Conservation (phyloP, 2,797 vertebrate species). For the Acrocephalus scirpaceus region DNA sequence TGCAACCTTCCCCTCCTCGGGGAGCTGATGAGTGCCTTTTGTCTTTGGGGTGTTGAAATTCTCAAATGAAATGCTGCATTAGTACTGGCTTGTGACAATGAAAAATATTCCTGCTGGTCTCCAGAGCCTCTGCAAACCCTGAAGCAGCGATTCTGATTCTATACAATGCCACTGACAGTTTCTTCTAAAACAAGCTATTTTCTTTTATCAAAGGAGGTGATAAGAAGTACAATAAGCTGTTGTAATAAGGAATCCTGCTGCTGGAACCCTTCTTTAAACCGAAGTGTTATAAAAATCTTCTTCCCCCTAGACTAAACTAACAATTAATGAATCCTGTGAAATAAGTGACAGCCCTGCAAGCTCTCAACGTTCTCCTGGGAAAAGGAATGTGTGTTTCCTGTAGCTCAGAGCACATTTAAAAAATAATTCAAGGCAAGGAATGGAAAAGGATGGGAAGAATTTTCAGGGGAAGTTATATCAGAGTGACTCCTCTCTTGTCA, state of each 20-base stretch:
- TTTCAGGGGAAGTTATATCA: neutral
- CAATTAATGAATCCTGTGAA: conserved; percentile 17
- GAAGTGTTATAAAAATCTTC: neutral
- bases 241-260: neutral
- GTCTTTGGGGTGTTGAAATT: neutral
- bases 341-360: neutral
- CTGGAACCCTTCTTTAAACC: neutral
- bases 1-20: neutral
- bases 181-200: conserved; percentile 13
- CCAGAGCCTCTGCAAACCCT: neutral
- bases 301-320: neutral
- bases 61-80: neutral
- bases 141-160: neutral
- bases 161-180: neutral
- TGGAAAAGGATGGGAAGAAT: neutral
- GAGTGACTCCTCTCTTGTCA: neutral
- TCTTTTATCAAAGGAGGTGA: conserved; percentile 7
- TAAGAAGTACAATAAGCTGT: conserved; percentile 44
- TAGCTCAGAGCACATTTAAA: neutral
- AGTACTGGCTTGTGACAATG: neutral
- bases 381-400: neutral
- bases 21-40: neutral
- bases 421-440: neutral
- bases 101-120: neutral
- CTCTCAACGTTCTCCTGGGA: neutral